Percentiles rank a stretch among this genome's conserved stretches.
These are phyloP conservation scores for Phrynocephalus forsythii DNA, from an alignment of 2,797 vertebrate genomes.

Conservation along the genomic window DNA sequence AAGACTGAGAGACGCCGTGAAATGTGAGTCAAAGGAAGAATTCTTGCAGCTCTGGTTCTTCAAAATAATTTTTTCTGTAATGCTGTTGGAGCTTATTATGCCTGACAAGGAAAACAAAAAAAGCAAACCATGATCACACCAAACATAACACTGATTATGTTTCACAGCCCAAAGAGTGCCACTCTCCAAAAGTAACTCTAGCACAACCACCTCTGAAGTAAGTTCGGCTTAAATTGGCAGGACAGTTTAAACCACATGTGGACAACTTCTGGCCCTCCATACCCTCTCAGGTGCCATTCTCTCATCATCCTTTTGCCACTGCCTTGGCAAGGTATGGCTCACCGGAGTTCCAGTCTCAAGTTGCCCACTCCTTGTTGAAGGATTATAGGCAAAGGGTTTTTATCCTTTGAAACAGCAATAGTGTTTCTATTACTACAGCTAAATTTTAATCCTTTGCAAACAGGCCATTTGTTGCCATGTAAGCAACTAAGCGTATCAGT, in stretches of 20 bases:
- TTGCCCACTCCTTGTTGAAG: neutral
- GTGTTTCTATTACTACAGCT: too few relatives aligned
- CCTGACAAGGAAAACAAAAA: constrained; percentile 68
- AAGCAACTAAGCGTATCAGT: neutral
- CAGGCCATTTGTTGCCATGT: neutral
- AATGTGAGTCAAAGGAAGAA: constrained; percentile 71
- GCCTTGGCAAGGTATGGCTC: neutral
- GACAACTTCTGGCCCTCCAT: neutral
- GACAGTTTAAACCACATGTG: neutral
- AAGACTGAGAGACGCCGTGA: constrained; percentile 32
- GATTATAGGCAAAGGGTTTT: too few relatives aligned
- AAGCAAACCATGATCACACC: neutral
- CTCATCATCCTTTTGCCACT: neutral
- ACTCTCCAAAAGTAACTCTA: neutral
- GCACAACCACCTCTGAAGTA: neutral
- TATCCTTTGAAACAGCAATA: too few relatives aligned
- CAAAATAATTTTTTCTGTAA: constrained; percentile 62
- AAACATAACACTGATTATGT: neutral
- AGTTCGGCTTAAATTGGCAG: neutral
- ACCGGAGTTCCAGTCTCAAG: neutral
- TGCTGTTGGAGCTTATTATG: constrained; percentile 75
- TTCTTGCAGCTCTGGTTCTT: constrained; percentile 80
- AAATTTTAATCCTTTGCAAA: too few relatives aligned
- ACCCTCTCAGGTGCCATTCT: neutral
- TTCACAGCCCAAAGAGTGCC: neutral